These are phyloP conservation scores for Plemyria rubiginata DNA, from an alignment of 2,888 invertebrate species.

Conservation along the genomic window DNA sequence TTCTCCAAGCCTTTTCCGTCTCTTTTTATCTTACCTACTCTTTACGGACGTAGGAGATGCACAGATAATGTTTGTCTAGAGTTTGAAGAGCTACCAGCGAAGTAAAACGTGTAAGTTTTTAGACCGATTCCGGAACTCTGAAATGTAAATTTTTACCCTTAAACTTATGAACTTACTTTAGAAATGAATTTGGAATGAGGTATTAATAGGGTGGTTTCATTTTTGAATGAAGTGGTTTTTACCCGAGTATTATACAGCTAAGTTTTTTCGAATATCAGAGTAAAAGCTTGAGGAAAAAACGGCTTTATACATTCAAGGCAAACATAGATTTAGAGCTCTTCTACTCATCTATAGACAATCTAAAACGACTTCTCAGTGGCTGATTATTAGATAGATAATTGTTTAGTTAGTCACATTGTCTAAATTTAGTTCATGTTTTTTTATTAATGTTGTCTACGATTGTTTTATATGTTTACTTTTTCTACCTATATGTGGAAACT, in stretches of 20 bases:
- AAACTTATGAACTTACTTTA: slow-evolving; percentile 36
- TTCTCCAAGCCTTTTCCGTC: slow-evolving; percentile 1
- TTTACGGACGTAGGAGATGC: neutral
- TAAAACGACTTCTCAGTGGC: too few species aligned
- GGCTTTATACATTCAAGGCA: neutral
- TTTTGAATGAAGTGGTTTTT: slow-evolving; percentile 1
- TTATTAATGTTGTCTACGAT: too few species aligned
- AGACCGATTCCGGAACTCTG: slow-evolving; percentile 13
- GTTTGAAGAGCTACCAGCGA: too few species aligned
- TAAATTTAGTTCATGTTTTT: too few species aligned
- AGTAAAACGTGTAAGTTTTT: neutral
- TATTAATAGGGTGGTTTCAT: slow-evolving; percentile 22
- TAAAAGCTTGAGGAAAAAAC: neutral
- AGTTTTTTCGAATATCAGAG: neutral
- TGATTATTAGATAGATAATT: too few species aligned
- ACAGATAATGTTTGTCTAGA: neutral
- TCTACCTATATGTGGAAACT: too few species aligned
- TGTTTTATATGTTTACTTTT: too few species aligned
- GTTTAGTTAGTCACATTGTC: too few species aligned
- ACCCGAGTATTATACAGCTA: neutral
- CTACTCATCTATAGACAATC: too few species aligned
- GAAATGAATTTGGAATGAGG: slow-evolving; percentile 39
- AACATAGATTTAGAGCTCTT: too few species aligned
- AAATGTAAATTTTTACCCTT: slow-evolving; percentile 36
- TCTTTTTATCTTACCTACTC: too few species aligned